Percentiles rank a stretch among this genome's conserved stretches.
phyloP scores from a whole-genome alignment of 2,888 invertebrate genomes.

The Nineta flava region DNA sequence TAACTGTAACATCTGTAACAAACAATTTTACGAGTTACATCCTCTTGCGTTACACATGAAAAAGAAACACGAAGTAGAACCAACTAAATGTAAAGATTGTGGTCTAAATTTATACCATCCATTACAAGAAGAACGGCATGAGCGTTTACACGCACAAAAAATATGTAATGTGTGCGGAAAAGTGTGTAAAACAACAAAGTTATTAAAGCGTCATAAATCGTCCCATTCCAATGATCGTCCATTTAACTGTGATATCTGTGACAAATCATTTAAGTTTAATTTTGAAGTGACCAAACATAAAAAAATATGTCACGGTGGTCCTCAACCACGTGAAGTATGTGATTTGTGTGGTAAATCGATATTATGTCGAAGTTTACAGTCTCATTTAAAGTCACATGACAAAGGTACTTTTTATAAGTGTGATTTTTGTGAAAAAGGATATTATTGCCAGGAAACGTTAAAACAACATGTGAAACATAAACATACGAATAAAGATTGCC shows the following conservation, averaged over 20 bases:
- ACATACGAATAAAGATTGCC: background rate
- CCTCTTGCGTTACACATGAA: background rate
- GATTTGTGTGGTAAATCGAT: conserved; percentile 1
- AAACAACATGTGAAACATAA: background rate
- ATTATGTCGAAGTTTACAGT: background rate
- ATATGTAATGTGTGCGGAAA: background rate
- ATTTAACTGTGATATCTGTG: background rate
- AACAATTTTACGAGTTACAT: conserved; percentile 1
- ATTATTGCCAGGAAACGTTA: background rate
- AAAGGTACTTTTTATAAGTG: background rate
- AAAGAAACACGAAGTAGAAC: background rate
- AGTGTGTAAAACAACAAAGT: background rate
- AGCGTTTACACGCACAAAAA: background rate
- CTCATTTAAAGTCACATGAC: background rate
- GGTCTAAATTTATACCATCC: background rate
- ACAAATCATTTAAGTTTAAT: background rate
- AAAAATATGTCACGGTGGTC: background rate
- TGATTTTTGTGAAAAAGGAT: background rate
- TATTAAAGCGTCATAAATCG: background rate
- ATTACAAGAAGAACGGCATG: background rate
- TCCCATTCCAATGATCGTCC: background rate
- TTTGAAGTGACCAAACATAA: background rate
- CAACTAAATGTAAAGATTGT: background rate
- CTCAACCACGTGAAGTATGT: background rate
- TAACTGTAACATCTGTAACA: conserved; percentile 2